Conservation (phyloP, 2,888 invertebrate genomes). For the Calameuta filiformis region DNA sequence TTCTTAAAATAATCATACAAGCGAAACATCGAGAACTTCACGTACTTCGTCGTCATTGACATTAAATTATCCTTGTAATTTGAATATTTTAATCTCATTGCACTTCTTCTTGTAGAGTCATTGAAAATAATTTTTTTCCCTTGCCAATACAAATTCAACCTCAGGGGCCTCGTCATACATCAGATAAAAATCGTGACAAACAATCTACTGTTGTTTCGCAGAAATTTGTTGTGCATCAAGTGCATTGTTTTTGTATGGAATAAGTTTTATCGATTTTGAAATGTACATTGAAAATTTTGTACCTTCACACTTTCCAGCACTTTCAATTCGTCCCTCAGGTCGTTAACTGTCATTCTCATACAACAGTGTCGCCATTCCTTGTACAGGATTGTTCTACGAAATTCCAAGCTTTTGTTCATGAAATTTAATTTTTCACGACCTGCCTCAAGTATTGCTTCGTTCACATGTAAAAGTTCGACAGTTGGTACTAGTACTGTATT, state of each 20-base stretch:
- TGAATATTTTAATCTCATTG: background rate
- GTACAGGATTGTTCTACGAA: constrained; percentile 44
- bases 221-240: background rate
- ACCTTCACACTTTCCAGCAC: constrained; percentile 52
- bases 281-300: background rate
- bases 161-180: no score
- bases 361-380: constrained; percentile 58
- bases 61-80: background rate
- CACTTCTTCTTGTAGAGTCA: background rate
- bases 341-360: constrained; percentile 45
- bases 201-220: no score
- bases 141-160: no score
- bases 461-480: constrained; percentile 34
- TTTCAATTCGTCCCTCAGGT: constrained; percentile 46
- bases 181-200: no score
- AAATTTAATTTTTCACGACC: constrained; percentile 53
- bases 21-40: background rate
- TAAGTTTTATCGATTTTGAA: background rate
- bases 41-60: background rate
- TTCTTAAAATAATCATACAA: background rate
- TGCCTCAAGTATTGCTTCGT: constrained; percentile 41
- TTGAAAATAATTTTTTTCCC: no score
- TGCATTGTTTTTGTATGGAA: background rate
- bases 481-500: constrained; percentile 41
- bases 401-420: constrained; percentile 46